Evolutionary conservation across 2,888 invertebrate genomes (phyloP), one percentile per base, ranked within the genome.

Genomic region (Amphipoea lucens): DNA sequence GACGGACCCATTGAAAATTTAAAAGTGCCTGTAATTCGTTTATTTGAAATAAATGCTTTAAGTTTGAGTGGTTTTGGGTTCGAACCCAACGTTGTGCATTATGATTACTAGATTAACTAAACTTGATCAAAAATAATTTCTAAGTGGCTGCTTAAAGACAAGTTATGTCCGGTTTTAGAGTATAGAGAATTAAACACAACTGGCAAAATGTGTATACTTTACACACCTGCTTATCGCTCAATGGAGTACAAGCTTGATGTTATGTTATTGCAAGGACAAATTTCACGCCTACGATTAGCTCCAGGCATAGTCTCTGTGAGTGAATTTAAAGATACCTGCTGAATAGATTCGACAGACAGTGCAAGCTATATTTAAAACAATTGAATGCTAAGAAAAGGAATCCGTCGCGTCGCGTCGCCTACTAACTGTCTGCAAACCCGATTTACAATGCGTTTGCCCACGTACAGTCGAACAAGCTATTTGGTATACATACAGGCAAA

Each of bases 321-420:
- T 77, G n/a, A n/a, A 9, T 3, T 23, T 62, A 67, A 48, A 77
- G 54, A 68, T 63, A 54, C 51, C 9, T 45, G 12, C 45, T 40
- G 23, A 62, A 66, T 40, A 40, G 70, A 62, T 29, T 23, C 66
- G 40, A 54, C 6, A 48, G 65, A 83, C 82, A 14, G 51, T 40
- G 23, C 23, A 57, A 67, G 63, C 71, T 83, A 80, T 69, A 74
- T 84, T 84, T 84, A 80, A 80, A 83, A 72, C 84, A 69, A 84
- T 75, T 70, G 72, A 81, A 80, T 51, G 68, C 67, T 72, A 73
- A 65, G 40, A 72, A 84, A 84, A 75, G 76, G 68, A 76, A 73
- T 69, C 42, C 45, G 69, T 75, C 20, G 68, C 45, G 69, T 76
- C 20, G 68, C 67, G 62, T 72, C 54, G 83, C 69, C 65, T 57